Evolutionary conservation across 2,797 vertebrate species (phyloP).

Genomic region (Numenius phaeopus): DNA sequence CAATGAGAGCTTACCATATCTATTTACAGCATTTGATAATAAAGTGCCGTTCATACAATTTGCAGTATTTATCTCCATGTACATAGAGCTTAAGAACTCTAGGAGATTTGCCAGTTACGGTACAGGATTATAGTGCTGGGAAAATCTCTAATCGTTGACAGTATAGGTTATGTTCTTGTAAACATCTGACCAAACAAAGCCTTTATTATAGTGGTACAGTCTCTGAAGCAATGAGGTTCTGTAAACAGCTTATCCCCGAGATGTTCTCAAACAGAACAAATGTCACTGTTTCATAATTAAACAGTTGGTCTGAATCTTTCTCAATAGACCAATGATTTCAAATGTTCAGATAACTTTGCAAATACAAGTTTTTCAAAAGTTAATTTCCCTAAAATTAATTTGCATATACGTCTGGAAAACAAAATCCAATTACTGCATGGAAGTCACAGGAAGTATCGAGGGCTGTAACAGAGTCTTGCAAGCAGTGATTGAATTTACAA

Average conservation of each 20-base stretch:
- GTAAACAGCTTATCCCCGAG: neutral
- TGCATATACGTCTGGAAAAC: neutral
- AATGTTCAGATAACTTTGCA: neutral
- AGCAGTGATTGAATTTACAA: neutral
- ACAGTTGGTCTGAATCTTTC: neutral
- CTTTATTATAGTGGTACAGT: neutral
- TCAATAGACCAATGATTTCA: neutral
- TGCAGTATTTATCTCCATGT: neutral
- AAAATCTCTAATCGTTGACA: neutral
- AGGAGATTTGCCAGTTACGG: neutral
- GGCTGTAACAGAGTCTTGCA: neutral
- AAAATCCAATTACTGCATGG: conserved; percentile 2
- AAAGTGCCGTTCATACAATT: neutral
- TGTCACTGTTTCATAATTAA: neutral
- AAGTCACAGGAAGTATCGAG: neutral
- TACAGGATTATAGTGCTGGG: neutral
- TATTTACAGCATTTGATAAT: neutral
- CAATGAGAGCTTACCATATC: neutral
- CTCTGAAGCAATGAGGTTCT: neutral
- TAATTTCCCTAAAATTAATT: conserved; percentile 46
- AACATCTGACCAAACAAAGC: neutral
- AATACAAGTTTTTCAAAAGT: neutral
- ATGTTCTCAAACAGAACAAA: neutral
- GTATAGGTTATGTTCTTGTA: neutral
- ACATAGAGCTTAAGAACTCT: neutral